phyloP scores from a whole-genome alignment of 2,113 vertebrate species.

The Ictalurus furcatus region DNA sequence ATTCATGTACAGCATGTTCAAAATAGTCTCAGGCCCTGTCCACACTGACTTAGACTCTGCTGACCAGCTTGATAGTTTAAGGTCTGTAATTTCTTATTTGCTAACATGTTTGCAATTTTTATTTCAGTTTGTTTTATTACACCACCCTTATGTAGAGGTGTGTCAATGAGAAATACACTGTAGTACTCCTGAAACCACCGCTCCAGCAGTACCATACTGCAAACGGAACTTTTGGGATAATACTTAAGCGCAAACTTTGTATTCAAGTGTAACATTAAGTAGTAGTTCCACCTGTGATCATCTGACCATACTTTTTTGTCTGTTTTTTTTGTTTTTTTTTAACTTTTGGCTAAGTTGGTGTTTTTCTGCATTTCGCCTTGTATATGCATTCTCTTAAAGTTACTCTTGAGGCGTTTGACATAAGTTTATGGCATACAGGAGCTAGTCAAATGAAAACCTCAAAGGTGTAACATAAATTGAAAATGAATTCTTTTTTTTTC shows the following conservation, averaged over 20 bases:
- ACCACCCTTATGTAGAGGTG: background rate
- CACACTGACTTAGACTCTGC: background rate
- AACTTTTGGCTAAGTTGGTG: background rate
- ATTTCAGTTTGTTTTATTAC: background rate
- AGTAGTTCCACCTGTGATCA: background rate
- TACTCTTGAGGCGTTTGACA: background rate
- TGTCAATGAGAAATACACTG: background rate
- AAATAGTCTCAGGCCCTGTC: background rate
- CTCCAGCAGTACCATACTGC: background rate
- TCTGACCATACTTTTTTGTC: background rate
- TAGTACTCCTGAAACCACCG: background rate
- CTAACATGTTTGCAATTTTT: background rate
- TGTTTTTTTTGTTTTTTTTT: background rate
- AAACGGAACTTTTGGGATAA: background rate
- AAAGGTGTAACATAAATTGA: no score
- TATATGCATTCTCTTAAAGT: background rate
- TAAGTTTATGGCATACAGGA: background rate
- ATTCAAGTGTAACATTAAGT: no score
- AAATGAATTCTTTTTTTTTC: no score
- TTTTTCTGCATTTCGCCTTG: background rate
- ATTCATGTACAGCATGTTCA: background rate
- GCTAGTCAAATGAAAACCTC: no score
- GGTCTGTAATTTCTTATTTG: background rate
- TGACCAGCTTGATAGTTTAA: background rate
- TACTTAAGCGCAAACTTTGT: background rate